Evolutionary conservation across 2,888 invertebrate species (phyloP).

Genomic region (Antheraea assamensis): DNA sequence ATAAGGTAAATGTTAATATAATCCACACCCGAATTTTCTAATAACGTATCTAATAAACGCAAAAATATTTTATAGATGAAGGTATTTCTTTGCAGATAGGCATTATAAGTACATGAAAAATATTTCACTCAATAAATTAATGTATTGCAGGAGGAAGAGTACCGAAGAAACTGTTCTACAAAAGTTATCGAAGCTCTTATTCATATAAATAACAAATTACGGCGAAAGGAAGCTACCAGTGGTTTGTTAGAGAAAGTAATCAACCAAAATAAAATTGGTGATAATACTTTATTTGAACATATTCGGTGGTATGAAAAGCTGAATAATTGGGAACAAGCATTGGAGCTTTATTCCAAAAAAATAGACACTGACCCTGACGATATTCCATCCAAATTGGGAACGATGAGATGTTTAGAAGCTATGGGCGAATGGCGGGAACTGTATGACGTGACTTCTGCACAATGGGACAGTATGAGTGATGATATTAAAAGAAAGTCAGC

Average conservation of each 20-base stretch:
- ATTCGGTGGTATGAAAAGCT: slow-evolving; percentile 99
- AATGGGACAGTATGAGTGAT: slow-evolving; percentile 71
- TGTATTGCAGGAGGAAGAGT: slow-evolving; percentile 90
- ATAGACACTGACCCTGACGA: slow-evolving; percentile 86
- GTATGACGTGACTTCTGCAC: slow-evolving; percentile 89
- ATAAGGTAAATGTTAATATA: slow-evolving; percentile 65
- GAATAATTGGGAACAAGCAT: slow-evolving; percentile 98
- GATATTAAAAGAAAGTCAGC: slow-evolving; percentile 86
- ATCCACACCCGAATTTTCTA: background rate
- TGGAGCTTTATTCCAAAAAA: slow-evolving; percentile 92
- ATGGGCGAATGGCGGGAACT: slow-evolving; percentile 98
- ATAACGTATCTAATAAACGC: background rate
- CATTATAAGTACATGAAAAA: too few relatives aligned
- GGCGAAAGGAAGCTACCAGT: slow-evolving; percentile 98
- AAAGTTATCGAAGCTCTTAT: slow-evolving; percentile 96
- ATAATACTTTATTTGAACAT: slow-evolving; percentile 75
- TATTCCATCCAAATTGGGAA: slow-evolving; percentile 92
- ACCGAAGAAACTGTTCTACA: slow-evolving; percentile 84
- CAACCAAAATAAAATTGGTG: slow-evolving; percentile 86
- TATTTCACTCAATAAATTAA: slow-evolving; percentile 22
- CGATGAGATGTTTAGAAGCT: slow-evolving; percentile 98
- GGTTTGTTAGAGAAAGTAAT: slow-evolving; percentile 95
- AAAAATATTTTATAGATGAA: background rate
- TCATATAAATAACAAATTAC: slow-evolving; percentile 98
- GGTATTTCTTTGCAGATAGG: too few relatives aligned